Percentiles rank a stretch among this genome's conserved stretches.
Conservation (phyloP, 2,113 vertebrate genomes). For the Kryptolebias marmoratus region DNA sequence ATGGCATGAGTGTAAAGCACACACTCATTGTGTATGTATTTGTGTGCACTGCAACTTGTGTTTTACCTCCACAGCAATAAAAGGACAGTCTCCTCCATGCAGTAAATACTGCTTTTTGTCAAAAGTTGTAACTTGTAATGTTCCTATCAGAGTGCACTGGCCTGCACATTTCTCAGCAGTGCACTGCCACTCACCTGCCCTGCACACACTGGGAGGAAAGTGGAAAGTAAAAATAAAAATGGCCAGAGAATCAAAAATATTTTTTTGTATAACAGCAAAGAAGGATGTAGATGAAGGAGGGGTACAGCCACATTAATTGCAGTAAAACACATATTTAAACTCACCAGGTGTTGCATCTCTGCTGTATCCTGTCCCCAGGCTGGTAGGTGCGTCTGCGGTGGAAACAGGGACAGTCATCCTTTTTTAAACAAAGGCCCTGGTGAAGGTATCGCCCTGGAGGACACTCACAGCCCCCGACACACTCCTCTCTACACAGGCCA, state of each 20-base stretch:
- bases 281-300: neutral
- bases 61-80: slow-evolving; percentile 86
- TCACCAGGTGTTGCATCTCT: slow-evolving; percentile 89
- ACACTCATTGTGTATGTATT: neutral
- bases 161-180: slow-evolving; percentile 82
- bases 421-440: slow-evolving; percentile 75
- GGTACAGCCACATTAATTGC: too few species aligned
- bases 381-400: slow-evolving; percentile 80
- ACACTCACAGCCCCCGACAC: slow-evolving; percentile 89
- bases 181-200: slow-evolving; percentile 86
- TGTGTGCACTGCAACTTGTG: neutral
- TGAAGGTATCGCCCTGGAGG: slow-evolving; percentile 80
- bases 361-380: slow-evolving; percentile 81
- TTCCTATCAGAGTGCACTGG: slow-evolving; percentile 84
- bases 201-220: slow-evolving; percentile 79
- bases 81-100: slow-evolving; percentile 76
- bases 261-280: neutral
- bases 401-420: slow-evolving; percentile 85
- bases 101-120: slow-evolving; percentile 86
- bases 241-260: too few species aligned
- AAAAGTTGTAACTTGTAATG: slow-evolving; percentile 86
- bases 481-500: slow-evolving; percentile 82
- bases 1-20: neutral
- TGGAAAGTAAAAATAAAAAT: neutral
- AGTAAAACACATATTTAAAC: neutral